These are phyloP conservation scores for Notothenia rossii DNA, from an alignment of 2,113 vertebrate species.

Conservation along the genomic window DNA sequence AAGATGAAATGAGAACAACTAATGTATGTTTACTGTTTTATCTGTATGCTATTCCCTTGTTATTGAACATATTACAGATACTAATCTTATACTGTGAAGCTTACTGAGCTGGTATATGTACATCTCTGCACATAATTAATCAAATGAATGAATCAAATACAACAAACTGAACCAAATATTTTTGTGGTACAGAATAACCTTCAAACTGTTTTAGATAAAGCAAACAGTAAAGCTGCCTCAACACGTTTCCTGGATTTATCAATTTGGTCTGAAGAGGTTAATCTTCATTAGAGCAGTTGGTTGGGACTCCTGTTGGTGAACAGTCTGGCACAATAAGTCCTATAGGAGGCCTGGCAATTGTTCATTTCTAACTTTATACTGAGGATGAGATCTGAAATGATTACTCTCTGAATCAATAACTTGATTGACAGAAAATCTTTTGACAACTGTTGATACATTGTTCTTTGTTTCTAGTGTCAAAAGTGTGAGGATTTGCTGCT, in stretches of 20 bases:
- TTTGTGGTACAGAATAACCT: conserved; percentile 11
- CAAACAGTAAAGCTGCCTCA: no score
- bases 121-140: neutral
- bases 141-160: neutral
- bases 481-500: neutral
- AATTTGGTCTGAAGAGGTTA: no score
- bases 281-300: no score
- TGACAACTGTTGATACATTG: no score
- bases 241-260: no score
- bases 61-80: neutral
- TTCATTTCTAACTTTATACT: no score
- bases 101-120: neutral
- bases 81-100: neutral
- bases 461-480: neutral
- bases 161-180: neutral
- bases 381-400: no score
- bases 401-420: no score
- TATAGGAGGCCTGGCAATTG: no score
- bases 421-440: no score
- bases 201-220: conserved; percentile 33
- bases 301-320: no score
- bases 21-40: neutral
- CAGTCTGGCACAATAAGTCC: no score
- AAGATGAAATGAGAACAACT: conserved; percentile 22
- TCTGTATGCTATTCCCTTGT: neutral